Base-by-base conservation (phyloP, 2,797 vertebrate genomes). In the Podargus strigoides region DNA sequence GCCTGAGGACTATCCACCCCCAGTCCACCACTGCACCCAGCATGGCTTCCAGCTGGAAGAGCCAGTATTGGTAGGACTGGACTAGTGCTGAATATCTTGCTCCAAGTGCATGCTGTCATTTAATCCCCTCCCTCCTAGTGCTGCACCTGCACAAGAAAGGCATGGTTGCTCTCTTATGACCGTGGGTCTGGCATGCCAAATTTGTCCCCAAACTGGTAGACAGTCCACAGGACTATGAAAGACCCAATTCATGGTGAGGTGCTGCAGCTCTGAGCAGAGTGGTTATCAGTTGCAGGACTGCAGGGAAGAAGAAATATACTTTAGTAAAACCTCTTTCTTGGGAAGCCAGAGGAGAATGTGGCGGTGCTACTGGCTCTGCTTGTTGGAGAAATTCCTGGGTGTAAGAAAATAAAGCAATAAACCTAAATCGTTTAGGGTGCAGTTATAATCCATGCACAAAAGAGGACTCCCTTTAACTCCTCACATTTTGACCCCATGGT, bases 321-420 rank as follows among this genome's bases (percentile, higher is more conserved):
- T 60, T 6, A 27, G 77, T 39, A 55, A 64, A 93, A 55, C 15
- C 22, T 34, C 20, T 69, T 55, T 47, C 58, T 55, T 0, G 1
- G 32, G 26, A 87, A 74, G 28, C 28, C 44, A 73, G 73, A 89
- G 60, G 47, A 82, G 37, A 79, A 80, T 2, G 11, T 23, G 27
- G 27, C 0, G 0, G 28, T 75, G 22, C 28, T 59, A 23, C 0
- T 0, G 36, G 14, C 62, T 64, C 85, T 24, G 7, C 10, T 74
- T 53, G 41, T 6, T 66, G 69, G 42, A 86, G 60, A 47, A 85
- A 44, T 14, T 50, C 78, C 12, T 18, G 8, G 24, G 20, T 0
- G 0, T 3, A 24, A 42, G 30, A 86, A 37, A 83, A 85, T 36
- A 30, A 91, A 87, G 64, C 34, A 66, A 50, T 44, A 78, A 39